Evolutionary conservation across 2,888 invertebrate genomes (phyloP), one percentile per base, ranked within the genome.

Genomic region (Stenchaetothrips biformis): DNA sequence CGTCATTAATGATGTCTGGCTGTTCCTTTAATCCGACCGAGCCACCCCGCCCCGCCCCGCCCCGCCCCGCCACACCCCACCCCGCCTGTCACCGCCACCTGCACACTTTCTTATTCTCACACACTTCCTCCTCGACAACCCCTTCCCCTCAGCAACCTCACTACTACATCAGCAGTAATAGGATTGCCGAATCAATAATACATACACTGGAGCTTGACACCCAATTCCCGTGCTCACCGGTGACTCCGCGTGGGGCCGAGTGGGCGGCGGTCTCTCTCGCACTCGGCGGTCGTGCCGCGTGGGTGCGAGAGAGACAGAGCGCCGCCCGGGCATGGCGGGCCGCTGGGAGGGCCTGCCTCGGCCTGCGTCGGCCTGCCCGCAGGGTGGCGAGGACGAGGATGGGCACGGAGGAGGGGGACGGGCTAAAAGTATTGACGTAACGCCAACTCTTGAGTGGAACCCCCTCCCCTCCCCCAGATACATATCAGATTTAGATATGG

Each of bases 41-140:
- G 21, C 67, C 67, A 9, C 67, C 0, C 21, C n/a, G 21, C 21
- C n/a, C 67, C 21, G 11, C 67, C 7, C 67, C 25, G 11, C 67
- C 21, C 25, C 67, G 25, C 67, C 21, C 67, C 67, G 21, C 67
- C 21, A 2, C 53, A 53, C 53, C 16, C 53, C 53, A 13, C 16
- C 18, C 53, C 11, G 53, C 25, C 67, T 74, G 67, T 74, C 67
- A 74, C 67, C 67, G 8, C 25, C 67, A 74, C 67, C 67, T 74
- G 67, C 67, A 74, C 67, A 74, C 67, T 74, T 74, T 74, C 67
- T 74, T 74, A 74, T 74, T 74, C 67, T 74, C 67, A 74, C 67
- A 74, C 67, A 74, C 67, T 21, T 25, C 7, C 67, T 37, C 37
- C 8, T 25, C 11, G 21, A 11, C 67, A 0, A 7, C 25, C 67